Evolutionary conservation across 2,888 invertebrate species (phyloP).

Genomic region (Siphlonurus alternatus): DNA sequence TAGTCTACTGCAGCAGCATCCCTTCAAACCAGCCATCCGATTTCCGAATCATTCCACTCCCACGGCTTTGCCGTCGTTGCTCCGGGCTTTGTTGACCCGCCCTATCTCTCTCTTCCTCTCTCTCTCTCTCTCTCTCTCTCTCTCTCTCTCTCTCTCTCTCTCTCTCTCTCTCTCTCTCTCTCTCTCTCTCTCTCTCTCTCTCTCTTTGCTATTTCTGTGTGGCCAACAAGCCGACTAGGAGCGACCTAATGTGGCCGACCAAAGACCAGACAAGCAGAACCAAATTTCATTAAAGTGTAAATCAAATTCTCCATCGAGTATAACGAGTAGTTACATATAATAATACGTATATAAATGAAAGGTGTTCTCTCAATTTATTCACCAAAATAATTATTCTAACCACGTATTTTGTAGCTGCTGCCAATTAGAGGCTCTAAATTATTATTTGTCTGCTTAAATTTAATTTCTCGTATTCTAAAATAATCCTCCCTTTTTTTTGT

Average conservation of each 20-base stretch:
- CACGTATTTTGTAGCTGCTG: no score
- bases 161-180: constrained; percentile 3
- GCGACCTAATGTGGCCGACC: not conserved
- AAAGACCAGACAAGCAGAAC: not conserved
- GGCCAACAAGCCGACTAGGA: not conserved
- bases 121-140: constrained; percentile 2
- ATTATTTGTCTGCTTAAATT: no score
- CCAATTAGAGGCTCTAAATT: no score
- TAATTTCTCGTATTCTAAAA: no score
- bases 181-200: constrained; percentile 2
- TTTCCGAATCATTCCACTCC: constrained; percentile 5
- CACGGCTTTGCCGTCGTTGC: constrained; percentile 6
- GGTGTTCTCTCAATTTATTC: no score
- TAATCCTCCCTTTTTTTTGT: no score
- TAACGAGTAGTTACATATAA: no score
- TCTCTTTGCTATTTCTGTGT: not conserved
- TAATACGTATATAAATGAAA: no score
- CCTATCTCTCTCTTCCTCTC: not conserved
- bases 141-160: constrained; percentile 1
- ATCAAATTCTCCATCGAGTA: not conserved
- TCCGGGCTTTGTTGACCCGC: not conserved
- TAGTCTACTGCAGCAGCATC: constrained; percentile 9
- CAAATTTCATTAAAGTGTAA: not conserved
- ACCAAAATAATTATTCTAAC: no score
- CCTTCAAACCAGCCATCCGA: constrained; percentile 8